Evolutionary conservation across 2,888 invertebrate genomes (phyloP).

Genomic region (Ormia ochracea): DNA sequence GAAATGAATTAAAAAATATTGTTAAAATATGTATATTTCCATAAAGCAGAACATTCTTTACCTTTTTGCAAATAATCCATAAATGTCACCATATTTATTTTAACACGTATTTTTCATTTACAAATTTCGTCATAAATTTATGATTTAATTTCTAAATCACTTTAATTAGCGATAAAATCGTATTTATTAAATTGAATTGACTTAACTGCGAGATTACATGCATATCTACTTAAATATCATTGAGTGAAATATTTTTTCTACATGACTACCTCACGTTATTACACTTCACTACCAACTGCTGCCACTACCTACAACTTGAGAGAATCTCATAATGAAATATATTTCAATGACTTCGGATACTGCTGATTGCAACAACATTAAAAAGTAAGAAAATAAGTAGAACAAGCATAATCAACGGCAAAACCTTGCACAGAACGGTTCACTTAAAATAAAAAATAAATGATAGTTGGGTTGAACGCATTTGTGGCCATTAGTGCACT

Average conservation of each 20-base stretch:
- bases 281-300: neutral
- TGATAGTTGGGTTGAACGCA: too few relatives aligned
- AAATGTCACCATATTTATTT: neutral
- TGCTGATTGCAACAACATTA: conserved; percentile 3
- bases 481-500: too few relatives aligned
- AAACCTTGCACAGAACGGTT: neutral
- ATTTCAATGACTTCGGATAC: conserved; percentile 9
- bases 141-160: conserved; percentile 40
- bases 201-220: conserved; percentile 44
- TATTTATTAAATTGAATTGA: conserved; percentile 31
- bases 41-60: too few relatives aligned
- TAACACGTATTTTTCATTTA: neutral
- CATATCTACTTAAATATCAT: conserved; percentile 17
- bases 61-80: neutral
- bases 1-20: too few relatives aligned
- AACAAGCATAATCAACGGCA: neutral
- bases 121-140: conserved; percentile 23
- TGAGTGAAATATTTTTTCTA: conserved; percentile 15
- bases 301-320: neutral
- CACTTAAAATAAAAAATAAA: neutral
- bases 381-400: neutral
- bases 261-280: conserved; percentile 27
- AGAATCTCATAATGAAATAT: conserved; percentile 4
- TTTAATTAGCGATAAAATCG: conserved; percentile 52
- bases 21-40: too few relatives aligned